These are phyloP conservation scores for Parapristionchus giblindavisi DNA, from an alignment of 2,888 invertebrate genomes.

Conservation along the genomic window DNA sequence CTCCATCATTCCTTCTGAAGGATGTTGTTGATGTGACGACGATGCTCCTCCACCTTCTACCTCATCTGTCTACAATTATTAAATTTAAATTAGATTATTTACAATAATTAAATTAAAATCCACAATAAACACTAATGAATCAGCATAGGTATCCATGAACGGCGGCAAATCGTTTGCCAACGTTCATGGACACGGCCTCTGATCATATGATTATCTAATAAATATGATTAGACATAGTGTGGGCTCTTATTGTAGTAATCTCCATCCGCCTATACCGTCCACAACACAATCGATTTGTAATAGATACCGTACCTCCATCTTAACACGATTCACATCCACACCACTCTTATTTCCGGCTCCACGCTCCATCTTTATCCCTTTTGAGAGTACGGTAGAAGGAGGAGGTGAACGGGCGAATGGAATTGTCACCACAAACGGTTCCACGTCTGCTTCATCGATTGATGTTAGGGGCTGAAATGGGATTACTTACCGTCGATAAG, in stretches of 20 bases:
- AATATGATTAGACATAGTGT: too few species aligned
- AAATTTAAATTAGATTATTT: too few species aligned
- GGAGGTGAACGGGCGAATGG: conserved; percentile 14
- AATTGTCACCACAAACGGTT: not conserved
- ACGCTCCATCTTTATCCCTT: not conserved
- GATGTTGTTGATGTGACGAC: not conserved
- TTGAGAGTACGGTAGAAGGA: conserved; percentile 1
- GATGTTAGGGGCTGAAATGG: conserved; percentile 78
- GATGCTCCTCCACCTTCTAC: too few species aligned
- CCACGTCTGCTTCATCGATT: not conserved
- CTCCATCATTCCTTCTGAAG: not conserved
- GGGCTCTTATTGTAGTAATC: not conserved
- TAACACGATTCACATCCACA: not conserved
- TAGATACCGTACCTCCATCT: conserved; percentile 17
- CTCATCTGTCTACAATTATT: too few species aligned
- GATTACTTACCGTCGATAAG: too few species aligned
- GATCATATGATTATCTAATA: too few species aligned
- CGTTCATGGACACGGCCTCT: too few species aligned
- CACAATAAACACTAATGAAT: too few species aligned
- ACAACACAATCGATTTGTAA: not conserved
- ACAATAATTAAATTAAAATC: too few species aligned
- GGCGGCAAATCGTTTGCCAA: too few species aligned
- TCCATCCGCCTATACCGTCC: not conserved
- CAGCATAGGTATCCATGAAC: too few species aligned
- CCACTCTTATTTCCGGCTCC: not conserved